phyloP scores from a whole-genome alignment of 2,797 vertebrate genomes.

The Paedocypris micromegethes region DNA sequence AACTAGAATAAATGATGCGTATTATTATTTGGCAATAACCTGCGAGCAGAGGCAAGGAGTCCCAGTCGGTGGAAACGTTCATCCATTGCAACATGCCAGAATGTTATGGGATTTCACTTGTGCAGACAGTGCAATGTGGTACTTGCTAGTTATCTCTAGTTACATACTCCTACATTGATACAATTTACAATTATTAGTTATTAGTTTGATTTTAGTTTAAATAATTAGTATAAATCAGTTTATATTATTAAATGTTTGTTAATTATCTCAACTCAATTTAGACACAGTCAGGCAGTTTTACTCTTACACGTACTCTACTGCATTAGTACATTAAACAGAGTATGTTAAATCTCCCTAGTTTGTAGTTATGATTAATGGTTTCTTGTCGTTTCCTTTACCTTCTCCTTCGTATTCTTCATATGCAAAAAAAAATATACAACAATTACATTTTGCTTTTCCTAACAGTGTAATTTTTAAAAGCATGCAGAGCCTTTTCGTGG shows the following conservation, averaged over 20 bases:
- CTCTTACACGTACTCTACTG: constrained; percentile 52
- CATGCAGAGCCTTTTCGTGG: constrained; percentile 10
- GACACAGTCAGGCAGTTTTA: constrained; percentile 45
- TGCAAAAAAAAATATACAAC: constrained; percentile 57
- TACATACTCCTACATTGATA: too few relatives aligned
- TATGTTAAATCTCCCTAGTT: constrained; percentile 7
- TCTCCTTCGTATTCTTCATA: constrained; percentile 81
- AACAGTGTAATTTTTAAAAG: constrained; percentile 3
- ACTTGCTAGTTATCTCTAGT: neutral
- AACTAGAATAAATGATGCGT: constrained; percentile 14
- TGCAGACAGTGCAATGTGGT: neutral
- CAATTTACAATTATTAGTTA: too few relatives aligned
- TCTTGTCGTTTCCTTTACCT: constrained; percentile 74
- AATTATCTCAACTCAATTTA: neutral
- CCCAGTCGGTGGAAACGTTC: too few relatives aligned
- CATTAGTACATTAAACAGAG: constrained; percentile 55
- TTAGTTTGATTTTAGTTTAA: neutral
- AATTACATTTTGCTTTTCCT: constrained; percentile 45
- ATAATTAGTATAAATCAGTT: constrained; percentile 9
- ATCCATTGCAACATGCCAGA: neutral
- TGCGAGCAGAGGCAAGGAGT: constrained; percentile 10
- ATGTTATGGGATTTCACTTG: too few relatives aligned
- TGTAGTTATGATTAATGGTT: constrained; percentile 37
- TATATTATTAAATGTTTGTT: constrained; percentile 19
- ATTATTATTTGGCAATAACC: constrained; percentile 3